Percentiles rank a stretch among this genome's conserved stretches.
Evolutionary conservation across 2,888 invertebrate species (phyloP).

Genomic region (Harpagoxenus sublaevis): DNA sequence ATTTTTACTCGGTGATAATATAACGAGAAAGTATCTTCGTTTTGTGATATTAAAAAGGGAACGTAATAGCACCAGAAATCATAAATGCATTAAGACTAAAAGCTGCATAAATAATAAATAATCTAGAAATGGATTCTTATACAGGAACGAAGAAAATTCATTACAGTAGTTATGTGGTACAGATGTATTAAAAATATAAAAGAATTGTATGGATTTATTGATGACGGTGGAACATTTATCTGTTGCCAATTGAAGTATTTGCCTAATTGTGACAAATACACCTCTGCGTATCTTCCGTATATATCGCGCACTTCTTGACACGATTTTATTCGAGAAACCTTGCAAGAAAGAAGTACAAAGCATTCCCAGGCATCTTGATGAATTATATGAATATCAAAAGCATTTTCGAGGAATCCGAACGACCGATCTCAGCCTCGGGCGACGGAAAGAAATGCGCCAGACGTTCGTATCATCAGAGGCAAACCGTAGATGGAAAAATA

Average conservation of each 20-base stretch:
- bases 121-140: not conserved
- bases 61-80: constrained; percentile 1
- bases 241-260: not conserved
- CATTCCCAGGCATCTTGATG: not conserved
- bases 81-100: constrained; percentile 36
- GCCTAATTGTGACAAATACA: not conserved
- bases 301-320: not conserved
- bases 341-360: not conserved
- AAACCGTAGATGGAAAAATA: constrained; percentile 72
- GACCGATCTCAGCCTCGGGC: constrained; percentile 40
- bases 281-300: not conserved
- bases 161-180: not conserved
- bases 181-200: not conserved
- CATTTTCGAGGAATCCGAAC: constrained; percentile 50
- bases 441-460: constrained; percentile 60
- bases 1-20: not conserved
- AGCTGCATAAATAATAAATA: constrained; percentile 34
- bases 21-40: not conserved
- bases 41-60: not conserved
- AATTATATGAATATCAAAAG: constrained; percentile 67
- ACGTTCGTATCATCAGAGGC: constrained; percentile 64
- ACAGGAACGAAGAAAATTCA: not conserved
- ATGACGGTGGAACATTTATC: not conserved
- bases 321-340: not conserved
- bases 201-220: not conserved